Evolutionary conservation across 2,113 vertebrate species (phyloP).

Genomic region (Otolemur garnettii): DNA sequence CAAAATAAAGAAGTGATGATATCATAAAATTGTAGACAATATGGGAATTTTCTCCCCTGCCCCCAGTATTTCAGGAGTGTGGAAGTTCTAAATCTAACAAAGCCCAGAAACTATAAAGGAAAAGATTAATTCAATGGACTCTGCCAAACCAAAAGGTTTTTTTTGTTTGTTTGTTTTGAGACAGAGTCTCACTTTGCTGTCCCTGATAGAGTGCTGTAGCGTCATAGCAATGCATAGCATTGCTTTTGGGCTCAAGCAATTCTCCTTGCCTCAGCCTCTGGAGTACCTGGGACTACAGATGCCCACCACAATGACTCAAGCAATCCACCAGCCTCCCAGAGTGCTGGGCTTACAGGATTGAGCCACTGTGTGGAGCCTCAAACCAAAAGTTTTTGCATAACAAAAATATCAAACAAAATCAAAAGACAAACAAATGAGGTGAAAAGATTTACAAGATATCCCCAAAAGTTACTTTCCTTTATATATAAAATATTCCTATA

Average conservation of each 20-base stretch:
- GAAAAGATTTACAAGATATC: neutral
- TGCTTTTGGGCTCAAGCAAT: no score
- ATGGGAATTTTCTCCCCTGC: neutral
- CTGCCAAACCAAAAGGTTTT: no score
- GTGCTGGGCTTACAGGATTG: no score
- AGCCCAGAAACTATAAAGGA: constrained; percentile 9
- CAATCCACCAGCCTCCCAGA: no score
- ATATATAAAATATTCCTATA: neutral
- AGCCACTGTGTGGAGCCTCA: neutral
- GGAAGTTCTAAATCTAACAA: neutral
- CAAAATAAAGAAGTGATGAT: neutral
- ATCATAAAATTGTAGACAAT: constrained; percentile 10
- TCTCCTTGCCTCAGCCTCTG: no score
- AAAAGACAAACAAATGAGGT: neutral
- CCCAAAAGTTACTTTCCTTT: neutral
- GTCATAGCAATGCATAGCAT: no score
- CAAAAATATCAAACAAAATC: neutral
- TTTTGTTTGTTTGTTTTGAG: no score
- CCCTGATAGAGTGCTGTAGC: no score
- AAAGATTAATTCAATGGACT: neutral
- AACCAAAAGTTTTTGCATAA: neutral
- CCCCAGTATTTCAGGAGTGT: neutral
- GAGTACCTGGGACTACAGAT: no score
- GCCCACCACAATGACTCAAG: no score
- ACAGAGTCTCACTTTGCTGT: no score